Percentiles rank a stretch among this genome's conserved stretches.
These are phyloP conservation scores for Amphiduros pacificus DNA, from an alignment of 2,888 invertebrate species.

Conservation along the genomic window DNA sequence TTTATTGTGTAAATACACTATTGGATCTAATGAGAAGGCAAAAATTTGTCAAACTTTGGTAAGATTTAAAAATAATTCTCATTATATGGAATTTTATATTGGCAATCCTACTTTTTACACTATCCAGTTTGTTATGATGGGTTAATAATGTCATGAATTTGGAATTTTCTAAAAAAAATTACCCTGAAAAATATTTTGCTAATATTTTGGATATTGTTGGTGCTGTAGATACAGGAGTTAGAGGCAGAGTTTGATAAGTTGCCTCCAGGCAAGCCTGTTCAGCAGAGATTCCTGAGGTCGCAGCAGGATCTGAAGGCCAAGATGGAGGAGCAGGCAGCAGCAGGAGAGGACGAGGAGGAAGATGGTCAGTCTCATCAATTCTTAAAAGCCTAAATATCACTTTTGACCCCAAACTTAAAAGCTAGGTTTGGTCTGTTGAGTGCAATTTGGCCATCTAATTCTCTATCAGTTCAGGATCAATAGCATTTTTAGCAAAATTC, in stretches of 20 bases:
- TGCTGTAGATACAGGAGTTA: conserved; percentile 79
- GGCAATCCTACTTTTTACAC: background rate
- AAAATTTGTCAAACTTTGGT: background rate
- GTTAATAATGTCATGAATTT: too few relatives aligned
- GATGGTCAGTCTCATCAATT: conserved; percentile 47
- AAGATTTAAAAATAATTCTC: background rate
- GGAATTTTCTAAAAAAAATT: too few relatives aligned
- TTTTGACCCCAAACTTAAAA: too few relatives aligned
- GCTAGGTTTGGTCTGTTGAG: too few relatives aligned
- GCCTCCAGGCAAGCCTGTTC: conserved; percentile 69
- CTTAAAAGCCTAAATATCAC: background rate
- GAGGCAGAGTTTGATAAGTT: conserved; percentile 83
- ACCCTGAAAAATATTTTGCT: too few relatives aligned
- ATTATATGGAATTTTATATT: background rate
- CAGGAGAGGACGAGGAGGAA: conserved; percentile 64
- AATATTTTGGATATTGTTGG: too few relatives aligned
- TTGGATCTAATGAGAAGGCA: background rate
- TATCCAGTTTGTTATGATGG: background rate
- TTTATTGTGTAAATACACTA: too few relatives aligned
- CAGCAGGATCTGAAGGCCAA: conserved; percentile 68
- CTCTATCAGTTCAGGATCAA: too few relatives aligned
- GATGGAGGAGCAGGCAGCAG: conserved; percentile 47
- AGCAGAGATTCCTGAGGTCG: conserved; percentile 76
- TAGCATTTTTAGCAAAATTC: too few relatives aligned
- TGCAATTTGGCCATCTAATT: too few relatives aligned